Evolutionary conservation across 2,888 invertebrate genomes (phyloP).

Genomic region (Uloborus plumipes): DNA sequence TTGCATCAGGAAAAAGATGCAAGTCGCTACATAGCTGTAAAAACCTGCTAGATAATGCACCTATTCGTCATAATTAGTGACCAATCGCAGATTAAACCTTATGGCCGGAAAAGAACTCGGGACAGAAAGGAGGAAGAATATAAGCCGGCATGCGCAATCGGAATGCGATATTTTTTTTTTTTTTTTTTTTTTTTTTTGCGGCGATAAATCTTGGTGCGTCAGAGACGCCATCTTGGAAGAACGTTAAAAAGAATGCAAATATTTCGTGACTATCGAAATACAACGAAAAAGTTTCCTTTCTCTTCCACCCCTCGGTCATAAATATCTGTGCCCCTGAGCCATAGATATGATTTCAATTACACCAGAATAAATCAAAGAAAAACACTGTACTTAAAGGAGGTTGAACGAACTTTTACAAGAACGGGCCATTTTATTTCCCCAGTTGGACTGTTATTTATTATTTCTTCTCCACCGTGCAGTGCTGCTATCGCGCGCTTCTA

Average conservation of each 20-base stretch:
- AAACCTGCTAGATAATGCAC: slow-evolving; percentile 39
- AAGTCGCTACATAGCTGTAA: slow-evolving; percentile 26
- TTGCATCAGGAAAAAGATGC: not conserved
- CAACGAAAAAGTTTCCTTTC: slow-evolving; percentile 49
- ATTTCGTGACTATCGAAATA: slow-evolving; percentile 60
- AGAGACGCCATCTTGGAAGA: slow-evolving; percentile 45
- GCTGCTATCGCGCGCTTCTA: too few species aligned
- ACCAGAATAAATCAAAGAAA: slow-evolving; percentile 56
- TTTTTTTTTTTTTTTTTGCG: slow-evolving; percentile 23
- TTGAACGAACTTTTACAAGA: slow-evolving; percentile 52
- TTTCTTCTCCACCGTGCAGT: not conserved
- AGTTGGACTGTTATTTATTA: slow-evolving; percentile 18
- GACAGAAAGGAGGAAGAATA: not conserved
- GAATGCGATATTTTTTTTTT: slow-evolving; percentile 50
- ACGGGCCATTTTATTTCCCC: slow-evolving; percentile 38
- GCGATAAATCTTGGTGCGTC: slow-evolving; percentile 51
- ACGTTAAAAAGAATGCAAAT: slow-evolving; percentile 59
- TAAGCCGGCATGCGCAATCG: slow-evolving; percentile 33
- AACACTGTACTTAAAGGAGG: slow-evolving; percentile 52
- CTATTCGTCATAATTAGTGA: slow-evolving; percentile 59
- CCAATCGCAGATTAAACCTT: slow-evolving; percentile 32
- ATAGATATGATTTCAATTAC: slow-evolving; percentile 63
- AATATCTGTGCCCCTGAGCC: slow-evolving; percentile 49
- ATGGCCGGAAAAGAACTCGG: not conserved
- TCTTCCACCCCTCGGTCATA: slow-evolving; percentile 38